Percentiles rank a stretch among this genome's conserved stretches.
Conservation (phyloP, 1,140 invertebrate genomes). For the Drosophila nebulosa region DNA sequence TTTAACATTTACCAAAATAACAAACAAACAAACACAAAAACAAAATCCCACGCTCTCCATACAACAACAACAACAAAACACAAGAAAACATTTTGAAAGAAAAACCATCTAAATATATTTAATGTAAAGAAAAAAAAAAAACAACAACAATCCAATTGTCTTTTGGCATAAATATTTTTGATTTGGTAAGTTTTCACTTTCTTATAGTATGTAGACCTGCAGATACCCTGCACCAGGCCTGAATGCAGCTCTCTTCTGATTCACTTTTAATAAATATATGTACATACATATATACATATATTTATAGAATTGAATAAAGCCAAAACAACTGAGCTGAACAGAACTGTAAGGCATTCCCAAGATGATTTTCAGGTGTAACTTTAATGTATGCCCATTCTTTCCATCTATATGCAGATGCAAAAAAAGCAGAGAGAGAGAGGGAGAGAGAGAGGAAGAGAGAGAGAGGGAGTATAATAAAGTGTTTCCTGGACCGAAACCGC, state of each 20-base stretch:
- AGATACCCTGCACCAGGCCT: too few species aligned
- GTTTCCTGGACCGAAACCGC: slow-evolving; percentile 52
- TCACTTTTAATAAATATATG: too few species aligned
- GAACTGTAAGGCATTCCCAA: too few species aligned
- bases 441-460: too few species aligned
- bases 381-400: neutral
- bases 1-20: slow-evolving; percentile 61
- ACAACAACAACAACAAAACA: slow-evolving; percentile 15
- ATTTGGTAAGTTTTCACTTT: too few species aligned
- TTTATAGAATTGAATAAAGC: too few species aligned
- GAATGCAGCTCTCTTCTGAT: too few species aligned
- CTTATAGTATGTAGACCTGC: too few species aligned
- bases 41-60: neutral
- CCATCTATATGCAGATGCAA: neutral
- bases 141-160: slow-evolving; percentile 18
- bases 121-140: slow-evolving; percentile 67
- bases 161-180: neutral
- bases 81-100: slow-evolving; percentile 57
- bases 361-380: neutral
- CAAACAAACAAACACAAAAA: neutral
- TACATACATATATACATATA: too few species aligned
- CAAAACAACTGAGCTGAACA: too few species aligned
- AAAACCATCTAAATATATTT: slow-evolving; percentile 79
- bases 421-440: neutral
- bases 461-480: neutral